Evolutionary conservation across 2,113 vertebrate species (phyloP), one percentile per base, ranked within the genome.

Genomic region (Oryzias javanicus): DNA sequence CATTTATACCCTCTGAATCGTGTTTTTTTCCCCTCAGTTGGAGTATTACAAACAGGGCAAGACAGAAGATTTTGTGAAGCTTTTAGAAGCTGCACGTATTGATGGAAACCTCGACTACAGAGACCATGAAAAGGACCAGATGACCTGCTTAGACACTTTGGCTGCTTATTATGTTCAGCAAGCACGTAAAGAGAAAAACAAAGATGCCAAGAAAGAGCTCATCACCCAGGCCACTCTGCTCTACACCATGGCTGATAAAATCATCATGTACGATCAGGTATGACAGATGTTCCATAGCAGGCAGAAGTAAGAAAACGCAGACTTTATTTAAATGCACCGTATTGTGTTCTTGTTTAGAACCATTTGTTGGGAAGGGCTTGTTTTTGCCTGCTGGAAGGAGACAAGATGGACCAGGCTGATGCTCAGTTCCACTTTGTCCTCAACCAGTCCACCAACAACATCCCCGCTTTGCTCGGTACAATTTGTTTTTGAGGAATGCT

Each of bases 241-340:
- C 22, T 99, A 99, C 67, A 99, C 97, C 1, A 99, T 99, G 97
- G 97, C 97, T 49, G 97, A 99, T 86, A 99, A 99, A 90, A 98
- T 99, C 88, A 99, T 99, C 79, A 99, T 99, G 97, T 99, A 99
- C 3, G 97, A 99, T 85, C 97, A 99, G 95, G 97, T 98, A 90
- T 91, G 83, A 10, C 19, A 20, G 45, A 42, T 17, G 6, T 27
- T n/a, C 27, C 47, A 12, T 7, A 46, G 20, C 5, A 13, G 6
- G 14, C 19, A 0, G 29, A 17, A 3, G 51, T 59, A 16, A 4
- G 13, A 25, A 1, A 50, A 50, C 27, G 29, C 48, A 17, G 15
- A 17, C n/a, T 35, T 4, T 40, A 40, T 62, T 41, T 63, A 1
- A 67, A 50, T 55, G 12, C 12, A 4, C 60, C 0, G 19, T 48